Conservation (phyloP, 2,888 invertebrate species). For the Steromphala cineraria region DNA sequence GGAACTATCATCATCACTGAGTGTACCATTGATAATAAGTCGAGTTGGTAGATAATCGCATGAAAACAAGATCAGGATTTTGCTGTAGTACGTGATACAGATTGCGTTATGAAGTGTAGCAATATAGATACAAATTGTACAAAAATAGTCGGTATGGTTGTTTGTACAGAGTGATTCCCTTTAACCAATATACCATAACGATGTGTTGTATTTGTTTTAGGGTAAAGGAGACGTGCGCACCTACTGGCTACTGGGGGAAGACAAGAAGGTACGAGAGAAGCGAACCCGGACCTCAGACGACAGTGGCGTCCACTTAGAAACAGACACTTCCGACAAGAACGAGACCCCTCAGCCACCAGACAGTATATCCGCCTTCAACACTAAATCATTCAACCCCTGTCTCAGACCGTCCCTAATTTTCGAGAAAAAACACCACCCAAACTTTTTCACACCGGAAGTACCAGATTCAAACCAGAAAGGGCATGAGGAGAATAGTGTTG, state of each 20-base stretch:
- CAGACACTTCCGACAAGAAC: constrained; percentile 16
- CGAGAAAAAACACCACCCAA: background rate
- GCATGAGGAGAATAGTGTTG: background rate
- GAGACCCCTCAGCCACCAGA: background rate
- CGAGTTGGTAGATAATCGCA: too few relatives aligned
- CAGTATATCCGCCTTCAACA: background rate
- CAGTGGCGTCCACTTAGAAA: constrained; percentile 33
- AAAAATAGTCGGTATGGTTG: too few relatives aligned
- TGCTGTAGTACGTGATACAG: too few relatives aligned
- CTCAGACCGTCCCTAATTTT: constrained; percentile 25
- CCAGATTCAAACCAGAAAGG: background rate
- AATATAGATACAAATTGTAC: too few relatives aligned
- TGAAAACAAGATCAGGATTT: too few relatives aligned
- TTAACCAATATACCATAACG: too few relatives aligned
- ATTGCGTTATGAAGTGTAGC: too few relatives aligned
- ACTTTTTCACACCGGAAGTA: background rate
- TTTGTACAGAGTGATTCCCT: too few relatives aligned
- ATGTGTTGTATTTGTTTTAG: constrained; percentile 46
- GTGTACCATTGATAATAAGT: too few relatives aligned
- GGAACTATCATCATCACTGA: too few relatives aligned
- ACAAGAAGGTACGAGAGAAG: constrained; percentile 26
- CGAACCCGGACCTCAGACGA: constrained; percentile 33
- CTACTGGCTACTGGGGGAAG: constrained; percentile 64
- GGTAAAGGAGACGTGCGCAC: constrained; percentile 73
- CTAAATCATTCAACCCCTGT: constrained; percentile 22